A percentile compares a stretch with the other conserved stretches of the same genome.
These are phyloP conservation scores for Numenius arquata DNA, from an alignment of 2,113 vertebrate genomes.

Conservation along the genomic window DNA sequence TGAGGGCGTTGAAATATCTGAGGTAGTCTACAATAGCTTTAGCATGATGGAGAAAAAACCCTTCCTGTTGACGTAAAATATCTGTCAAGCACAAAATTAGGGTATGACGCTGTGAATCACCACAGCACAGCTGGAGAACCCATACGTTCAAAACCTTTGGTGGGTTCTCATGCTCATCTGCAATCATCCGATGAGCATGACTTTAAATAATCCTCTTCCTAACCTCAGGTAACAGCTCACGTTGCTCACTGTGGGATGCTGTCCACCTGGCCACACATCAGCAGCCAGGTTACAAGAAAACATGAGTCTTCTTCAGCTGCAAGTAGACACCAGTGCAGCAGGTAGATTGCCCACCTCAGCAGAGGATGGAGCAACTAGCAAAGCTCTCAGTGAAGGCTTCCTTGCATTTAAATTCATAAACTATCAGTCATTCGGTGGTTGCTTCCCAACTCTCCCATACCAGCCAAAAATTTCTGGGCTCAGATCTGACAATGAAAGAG, in stretches of 20 bases:
- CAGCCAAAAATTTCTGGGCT: not conserved
- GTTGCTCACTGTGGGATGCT: not conserved
- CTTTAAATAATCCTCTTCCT: not conserved
- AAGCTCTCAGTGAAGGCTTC: not conserved
- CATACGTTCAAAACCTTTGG: not conserved
- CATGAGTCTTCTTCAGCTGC: not conserved
- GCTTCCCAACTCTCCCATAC: not conserved
- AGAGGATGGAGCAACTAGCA: not conserved
- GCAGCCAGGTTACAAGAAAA: not conserved
- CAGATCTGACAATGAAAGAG: not conserved
- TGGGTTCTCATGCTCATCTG: not conserved
- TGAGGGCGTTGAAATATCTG: not conserved
- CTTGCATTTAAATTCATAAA: not conserved
- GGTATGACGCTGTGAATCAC: not conserved
- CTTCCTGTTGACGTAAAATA: constrained; percentile 7
- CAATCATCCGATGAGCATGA: not conserved
- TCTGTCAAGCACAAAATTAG: not conserved
- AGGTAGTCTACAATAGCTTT: not conserved
- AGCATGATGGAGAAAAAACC: not conserved
- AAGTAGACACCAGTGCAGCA: not conserved
- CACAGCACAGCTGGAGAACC: not conserved
- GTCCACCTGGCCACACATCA: not conserved
- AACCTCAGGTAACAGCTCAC: not conserved
- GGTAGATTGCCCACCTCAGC: not conserved
- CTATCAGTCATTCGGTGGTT: not conserved